Evolutionary conservation across 2,888 invertebrate species (phyloP).

Genomic region (Ectemnius lituratus): DNA sequence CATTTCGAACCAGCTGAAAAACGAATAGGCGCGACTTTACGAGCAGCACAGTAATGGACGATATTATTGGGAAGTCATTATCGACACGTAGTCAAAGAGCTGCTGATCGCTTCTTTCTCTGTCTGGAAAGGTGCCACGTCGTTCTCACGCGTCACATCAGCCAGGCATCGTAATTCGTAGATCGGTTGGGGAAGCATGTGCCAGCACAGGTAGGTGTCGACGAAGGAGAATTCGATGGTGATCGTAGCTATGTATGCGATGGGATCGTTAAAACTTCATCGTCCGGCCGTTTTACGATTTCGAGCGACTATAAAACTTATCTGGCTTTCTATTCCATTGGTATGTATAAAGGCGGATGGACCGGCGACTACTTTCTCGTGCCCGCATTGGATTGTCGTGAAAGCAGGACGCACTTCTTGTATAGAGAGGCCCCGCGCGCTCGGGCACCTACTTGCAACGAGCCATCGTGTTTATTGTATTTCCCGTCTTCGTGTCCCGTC

Average conservation of each 20-base stretch:
- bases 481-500: constrained; percentile 56
- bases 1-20: constrained; percentile 13
- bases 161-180: constrained; percentile 13
- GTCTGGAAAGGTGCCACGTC: constrained; percentile 23
- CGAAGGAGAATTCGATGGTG: constrained; percentile 1
- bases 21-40: background rate
- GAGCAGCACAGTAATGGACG: background rate
- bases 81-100: background rate
- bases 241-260: constrained; percentile 23
- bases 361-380: constrained; percentile 74
- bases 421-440: constrained; percentile 29
- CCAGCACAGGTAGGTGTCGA: background rate
- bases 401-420: constrained; percentile 76
- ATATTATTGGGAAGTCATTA: constrained; percentile 1
- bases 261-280: constrained; percentile 60
- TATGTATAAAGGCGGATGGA: constrained; percentile 77
- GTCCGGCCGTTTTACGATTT: constrained; percentile 70
- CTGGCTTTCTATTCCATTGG: constrained; percentile 78
- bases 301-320: constrained; percentile 77
- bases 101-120: background rate
- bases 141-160: constrained; percentile 27
- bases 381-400: constrained; percentile 76
- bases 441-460: constrained; percentile 28
- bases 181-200: background rate
- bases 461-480: constrained; percentile 60